Conservation (phyloP, 2,888 invertebrate genomes). For the Apotomis capreana region DNA sequence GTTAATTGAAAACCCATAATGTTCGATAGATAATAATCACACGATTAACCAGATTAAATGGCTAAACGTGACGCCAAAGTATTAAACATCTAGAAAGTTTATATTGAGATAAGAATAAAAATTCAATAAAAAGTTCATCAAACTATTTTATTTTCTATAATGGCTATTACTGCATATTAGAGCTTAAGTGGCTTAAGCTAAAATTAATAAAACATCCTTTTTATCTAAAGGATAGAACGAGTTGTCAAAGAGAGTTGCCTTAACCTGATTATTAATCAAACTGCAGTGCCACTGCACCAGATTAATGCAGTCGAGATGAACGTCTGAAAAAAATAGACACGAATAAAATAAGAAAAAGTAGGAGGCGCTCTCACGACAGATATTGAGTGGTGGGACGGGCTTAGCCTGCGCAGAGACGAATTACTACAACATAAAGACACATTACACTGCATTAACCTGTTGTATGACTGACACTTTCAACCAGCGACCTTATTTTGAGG, state of each 20-base stretch:
- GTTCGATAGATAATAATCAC: slow-evolving; percentile 27
- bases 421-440: slow-evolving; percentile 63
- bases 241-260: slow-evolving; percentile 31
- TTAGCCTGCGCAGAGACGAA: slow-evolving; percentile 80
- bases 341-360: slow-evolving; percentile 82
- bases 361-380: slow-evolving; percentile 81
- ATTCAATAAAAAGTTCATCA: background rate
- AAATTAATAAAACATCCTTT: slow-evolving; percentile 6
- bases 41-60: slow-evolving; percentile 26
- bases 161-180: background rate
- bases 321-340: slow-evolving; percentile 70
- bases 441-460: slow-evolving; percentile 67
- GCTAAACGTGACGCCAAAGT: background rate
- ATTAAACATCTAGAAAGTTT: slow-evolving; percentile 9
- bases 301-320: slow-evolving; percentile 77
- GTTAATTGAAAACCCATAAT: slow-evolving; percentile 34
- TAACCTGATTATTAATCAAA: slow-evolving; percentile 76
- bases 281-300: slow-evolving; percentile 76
- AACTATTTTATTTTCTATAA: background rate
- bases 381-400: slow-evolving; percentile 84
- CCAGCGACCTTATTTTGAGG: slow-evolving; percentile 68
- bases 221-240: slow-evolving; percentile 2
- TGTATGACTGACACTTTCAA: slow-evolving; percentile 72
- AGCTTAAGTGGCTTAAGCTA: background rate
- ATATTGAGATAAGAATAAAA: background rate